Percentiles rank a stretch among this genome's conserved stretches.
phyloP scores from a whole-genome alignment of 2,888 invertebrate species.

The Agrilus mali region DNA sequence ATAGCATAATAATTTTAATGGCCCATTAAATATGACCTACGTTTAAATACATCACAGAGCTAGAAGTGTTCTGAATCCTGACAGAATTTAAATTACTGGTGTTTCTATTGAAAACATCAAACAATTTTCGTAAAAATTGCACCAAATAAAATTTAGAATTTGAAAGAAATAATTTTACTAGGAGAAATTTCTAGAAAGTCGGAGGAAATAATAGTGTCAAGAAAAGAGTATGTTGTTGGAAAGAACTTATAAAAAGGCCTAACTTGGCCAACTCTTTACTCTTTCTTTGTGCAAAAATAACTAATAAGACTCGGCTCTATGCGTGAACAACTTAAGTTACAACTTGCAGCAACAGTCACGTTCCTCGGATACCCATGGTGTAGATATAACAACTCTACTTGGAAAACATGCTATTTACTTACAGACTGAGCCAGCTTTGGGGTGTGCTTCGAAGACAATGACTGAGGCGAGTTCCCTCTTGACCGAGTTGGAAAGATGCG shows the following conservation, averaged over 20 bases:
- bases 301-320: not conserved
- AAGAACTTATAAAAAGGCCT: not conserved
- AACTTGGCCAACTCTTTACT: no score
- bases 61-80: no score
- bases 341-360: not conserved
- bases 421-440: conserved; percentile 63
- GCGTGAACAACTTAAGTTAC: not conserved
- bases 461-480: conserved; percentile 69
- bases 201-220: no score
- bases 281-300: no score
- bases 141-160: not conserved
- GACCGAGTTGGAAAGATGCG: conserved; percentile 69
- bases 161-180: not conserved
- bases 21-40: no score
- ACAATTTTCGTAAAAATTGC: no score
- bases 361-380: not conserved
- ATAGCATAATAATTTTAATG: no score
- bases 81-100: no score
- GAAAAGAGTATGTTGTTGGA: not conserved
- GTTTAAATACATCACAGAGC: no score
- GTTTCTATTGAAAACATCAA: not conserved
- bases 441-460: conserved; percentile 68
- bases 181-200: no score
- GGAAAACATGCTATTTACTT: conserved; percentile 30
- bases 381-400: not conserved